Base-by-base conservation (phyloP, 2,888 invertebrate genomes). In the Linnaemya tessellans region DNA sequence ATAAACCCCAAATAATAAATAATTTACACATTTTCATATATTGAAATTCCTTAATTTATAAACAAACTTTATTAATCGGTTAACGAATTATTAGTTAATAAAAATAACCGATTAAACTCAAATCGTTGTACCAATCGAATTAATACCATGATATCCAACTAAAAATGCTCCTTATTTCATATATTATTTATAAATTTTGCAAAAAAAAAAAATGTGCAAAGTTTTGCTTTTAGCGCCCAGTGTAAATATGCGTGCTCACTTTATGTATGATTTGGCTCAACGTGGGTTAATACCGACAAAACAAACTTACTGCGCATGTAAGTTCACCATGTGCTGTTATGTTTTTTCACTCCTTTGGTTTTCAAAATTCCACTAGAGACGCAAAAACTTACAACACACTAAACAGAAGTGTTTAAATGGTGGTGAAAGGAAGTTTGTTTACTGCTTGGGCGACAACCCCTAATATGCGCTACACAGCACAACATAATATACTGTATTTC, bases 361-460 rank as follows among this genome's bases (percentile, higher is more conserved):
- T 64, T 43, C 4, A 10, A 78, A 80, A 84, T 85, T 85, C 79
- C 82, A 79, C 79, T 79, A 74, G 62, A 73, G 35, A 65, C 56
- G 56, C 62, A 64, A 75, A 81, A 79, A 82, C 75, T 78, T 70
- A 68, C 60, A 60, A 84, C 25, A 43, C 49, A 56, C 75, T 74
- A 62, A 58, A 46, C 43, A 49, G 11, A 38, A 62, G 58, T 74
- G 18, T 46, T 15, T 64, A 15, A 18, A 20, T 56, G 73, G 20
- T 30, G 30, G 30, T 43, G 9, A 35, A 58, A 80, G 58, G 58
- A 73, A 43, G 79, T 75, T 82, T 82, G 58, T 85, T 80, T 80
- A 71, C 20, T 64, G 30, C 38, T 38, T 56, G 25, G 7, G 62
- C 15, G 71, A 30, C 85, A 75, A 85, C 82, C 85, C 82, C 43